These are phyloP conservation scores for Volucella zonaria DNA, from an alignment of 2,888 invertebrate species.

Conservation along the genomic window DNA sequence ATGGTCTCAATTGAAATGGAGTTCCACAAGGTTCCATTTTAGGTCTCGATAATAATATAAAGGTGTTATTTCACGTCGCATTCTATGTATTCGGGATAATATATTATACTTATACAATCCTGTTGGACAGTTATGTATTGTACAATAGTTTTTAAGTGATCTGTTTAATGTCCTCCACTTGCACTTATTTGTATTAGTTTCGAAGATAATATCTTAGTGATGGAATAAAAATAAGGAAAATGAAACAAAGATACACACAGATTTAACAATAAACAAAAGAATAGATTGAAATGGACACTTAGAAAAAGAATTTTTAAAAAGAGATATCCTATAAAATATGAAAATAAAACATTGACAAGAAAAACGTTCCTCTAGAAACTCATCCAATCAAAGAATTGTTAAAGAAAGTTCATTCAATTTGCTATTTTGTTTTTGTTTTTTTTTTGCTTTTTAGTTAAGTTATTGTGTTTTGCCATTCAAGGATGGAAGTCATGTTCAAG, in stretches of 20 bases:
- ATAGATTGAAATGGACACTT: slow-evolving; percentile 2
- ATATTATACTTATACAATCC: too few species aligned
- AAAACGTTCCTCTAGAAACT: slow-evolving; percentile 12
- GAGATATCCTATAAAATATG: slow-evolving; percentile 38
- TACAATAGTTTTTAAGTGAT: not conserved
- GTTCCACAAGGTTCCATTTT: too few species aligned
- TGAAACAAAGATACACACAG: slow-evolving; percentile 12
- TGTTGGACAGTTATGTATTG: too few species aligned
- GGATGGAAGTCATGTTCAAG: slow-evolving; percentile 66
- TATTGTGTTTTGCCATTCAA: slow-evolving; percentile 31
- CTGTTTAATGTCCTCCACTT: not conserved
- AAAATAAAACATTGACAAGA: slow-evolving; percentile 16
- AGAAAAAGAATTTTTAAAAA: slow-evolving; percentile 9
- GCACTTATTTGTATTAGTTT: too few species aligned
- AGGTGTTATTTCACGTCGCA: too few species aligned
- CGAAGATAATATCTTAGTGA: not conserved
- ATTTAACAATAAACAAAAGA: slow-evolving; percentile 9
- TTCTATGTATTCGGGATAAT: too few species aligned
- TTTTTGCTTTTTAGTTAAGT: not conserved
- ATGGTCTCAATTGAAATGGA: too few species aligned
- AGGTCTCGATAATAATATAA: too few species aligned
- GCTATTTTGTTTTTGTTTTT: slow-evolving; percentile 17
- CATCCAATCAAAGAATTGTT: slow-evolving; percentile 31
- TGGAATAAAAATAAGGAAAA: slow-evolving; percentile 13
- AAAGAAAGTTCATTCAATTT: slow-evolving; percentile 50